Evolutionary conservation across 2,888 invertebrate genomes (phyloP).

Genomic region (Cylindroiulus punctatus): DNA sequence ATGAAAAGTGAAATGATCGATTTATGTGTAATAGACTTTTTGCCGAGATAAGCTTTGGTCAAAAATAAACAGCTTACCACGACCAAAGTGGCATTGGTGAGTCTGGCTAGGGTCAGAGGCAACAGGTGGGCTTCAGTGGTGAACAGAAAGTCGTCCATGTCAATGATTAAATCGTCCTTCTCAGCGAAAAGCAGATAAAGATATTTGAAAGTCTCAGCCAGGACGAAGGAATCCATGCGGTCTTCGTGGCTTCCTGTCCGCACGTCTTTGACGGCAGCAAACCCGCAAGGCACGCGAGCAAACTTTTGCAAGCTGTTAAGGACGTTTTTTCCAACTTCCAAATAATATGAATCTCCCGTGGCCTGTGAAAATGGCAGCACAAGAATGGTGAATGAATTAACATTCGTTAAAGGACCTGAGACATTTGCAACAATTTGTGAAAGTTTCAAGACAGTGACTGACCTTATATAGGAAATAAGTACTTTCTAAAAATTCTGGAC

Average conservation of each 20-base stretch:
- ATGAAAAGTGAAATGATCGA: background rate
- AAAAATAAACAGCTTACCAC: slow-evolving; percentile 60
- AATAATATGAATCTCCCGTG: slow-evolving; percentile 94
- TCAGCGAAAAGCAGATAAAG: slow-evolving; percentile 92
- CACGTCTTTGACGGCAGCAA: slow-evolving; percentile 96
- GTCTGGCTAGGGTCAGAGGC: slow-evolving; percentile 81
- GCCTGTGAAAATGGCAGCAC: slow-evolving; percentile 70
- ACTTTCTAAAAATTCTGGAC: slow-evolving; percentile 97
- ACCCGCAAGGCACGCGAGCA: slow-evolving; percentile 94
- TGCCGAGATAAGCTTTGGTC: background rate
- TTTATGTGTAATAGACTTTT: background rate
- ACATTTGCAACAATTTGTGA: background rate
- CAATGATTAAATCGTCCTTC: slow-evolving; percentile 81
- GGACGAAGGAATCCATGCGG: slow-evolving; percentile 95
- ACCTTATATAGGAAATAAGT: slow-evolving; percentile 92
- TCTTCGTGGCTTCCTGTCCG: slow-evolving; percentile 91
- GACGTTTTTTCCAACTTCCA: slow-evolving; percentile 89
- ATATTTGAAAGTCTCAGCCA: slow-evolving; percentile 98
- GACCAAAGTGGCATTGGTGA: slow-evolving; percentile 66
- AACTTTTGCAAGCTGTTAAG: slow-evolving; percentile 88
- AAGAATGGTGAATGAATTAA: background rate
- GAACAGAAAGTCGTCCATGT: slow-evolving; percentile 86
- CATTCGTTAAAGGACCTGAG: background rate
- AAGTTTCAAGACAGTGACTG: slow-evolving; percentile 51
- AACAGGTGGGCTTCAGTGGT: slow-evolving; percentile 96